Conservation (phyloP, 2,113 vertebrate genomes). For the Bubo bubo region DNA sequence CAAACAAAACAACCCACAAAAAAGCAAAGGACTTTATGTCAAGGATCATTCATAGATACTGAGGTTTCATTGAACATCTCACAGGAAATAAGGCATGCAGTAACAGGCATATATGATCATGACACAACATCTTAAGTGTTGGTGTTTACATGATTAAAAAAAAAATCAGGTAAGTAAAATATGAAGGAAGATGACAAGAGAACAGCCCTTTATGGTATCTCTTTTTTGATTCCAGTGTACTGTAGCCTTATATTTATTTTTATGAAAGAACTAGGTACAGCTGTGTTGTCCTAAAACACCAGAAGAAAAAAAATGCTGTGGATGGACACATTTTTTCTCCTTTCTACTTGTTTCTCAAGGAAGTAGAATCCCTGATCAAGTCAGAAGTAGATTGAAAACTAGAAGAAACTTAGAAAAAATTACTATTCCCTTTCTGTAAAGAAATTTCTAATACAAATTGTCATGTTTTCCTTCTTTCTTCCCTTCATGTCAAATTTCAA, state of each 20-base stretch:
- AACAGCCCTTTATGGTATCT: background rate
- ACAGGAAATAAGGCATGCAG: background rate
- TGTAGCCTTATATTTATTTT: background rate
- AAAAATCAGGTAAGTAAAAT: background rate
- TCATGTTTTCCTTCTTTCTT: background rate
- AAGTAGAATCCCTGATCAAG: background rate
- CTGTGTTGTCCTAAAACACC: background rate
- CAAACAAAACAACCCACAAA: background rate
- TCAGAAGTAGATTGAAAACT: background rate
- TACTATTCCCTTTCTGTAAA: background rate
- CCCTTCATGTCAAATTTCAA: background rate
- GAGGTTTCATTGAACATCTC: background rate
- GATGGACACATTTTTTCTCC: background rate
- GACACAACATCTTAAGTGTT: background rate
- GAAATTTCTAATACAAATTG: background rate
- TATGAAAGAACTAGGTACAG: background rate
- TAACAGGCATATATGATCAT: background rate
- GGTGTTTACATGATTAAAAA: background rate
- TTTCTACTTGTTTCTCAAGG: background rate
- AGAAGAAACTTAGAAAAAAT: background rate
- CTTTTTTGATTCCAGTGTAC: background rate
- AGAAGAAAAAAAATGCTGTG: background rate
- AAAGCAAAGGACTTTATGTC: background rate
- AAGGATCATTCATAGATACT: background rate
- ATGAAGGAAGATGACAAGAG: background rate